A percentile compares a stretch with the other conserved stretches of the same genome.
These are phyloP conservation scores for Peromyscus polionotus DNA, from an alignment of 2,113 vertebrate species.

Conservation along the genomic window DNA sequence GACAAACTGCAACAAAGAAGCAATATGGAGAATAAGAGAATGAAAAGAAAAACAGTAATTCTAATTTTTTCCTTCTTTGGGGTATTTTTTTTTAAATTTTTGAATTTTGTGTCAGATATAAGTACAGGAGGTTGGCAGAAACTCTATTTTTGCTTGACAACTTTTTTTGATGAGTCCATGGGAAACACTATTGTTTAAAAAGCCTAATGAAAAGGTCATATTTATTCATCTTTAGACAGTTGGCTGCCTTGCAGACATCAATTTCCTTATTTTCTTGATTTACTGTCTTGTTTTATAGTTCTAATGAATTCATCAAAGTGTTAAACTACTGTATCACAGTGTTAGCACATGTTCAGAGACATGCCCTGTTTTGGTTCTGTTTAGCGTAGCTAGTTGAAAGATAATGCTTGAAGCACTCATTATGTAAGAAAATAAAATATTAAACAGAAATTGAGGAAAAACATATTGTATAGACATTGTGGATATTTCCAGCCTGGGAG, in stretches of 20 bases:
- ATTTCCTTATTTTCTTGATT: neutral
- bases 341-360: neutral
- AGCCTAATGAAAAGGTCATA: neutral
- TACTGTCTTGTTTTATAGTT: neutral
- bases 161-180: neutral
- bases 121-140: neutral
- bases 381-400: neutral
- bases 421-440: neutral
- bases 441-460: neutral
- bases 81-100: neutral
- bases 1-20: slow-evolving; percentile 90
- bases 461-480: too few relatives aligned
- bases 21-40: neutral
- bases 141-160: neutral
- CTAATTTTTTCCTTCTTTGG: neutral
- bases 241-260: neutral
- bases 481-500: neutral
- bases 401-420: neutral
- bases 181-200: neutral
- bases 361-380: neutral
- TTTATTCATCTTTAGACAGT: neutral
- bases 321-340: neutral
- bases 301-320: neutral
- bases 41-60: neutral
- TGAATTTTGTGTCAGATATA: neutral